phyloP scores from a whole-genome alignment of 1,140 invertebrate species.

The Formica selysi region DNA sequence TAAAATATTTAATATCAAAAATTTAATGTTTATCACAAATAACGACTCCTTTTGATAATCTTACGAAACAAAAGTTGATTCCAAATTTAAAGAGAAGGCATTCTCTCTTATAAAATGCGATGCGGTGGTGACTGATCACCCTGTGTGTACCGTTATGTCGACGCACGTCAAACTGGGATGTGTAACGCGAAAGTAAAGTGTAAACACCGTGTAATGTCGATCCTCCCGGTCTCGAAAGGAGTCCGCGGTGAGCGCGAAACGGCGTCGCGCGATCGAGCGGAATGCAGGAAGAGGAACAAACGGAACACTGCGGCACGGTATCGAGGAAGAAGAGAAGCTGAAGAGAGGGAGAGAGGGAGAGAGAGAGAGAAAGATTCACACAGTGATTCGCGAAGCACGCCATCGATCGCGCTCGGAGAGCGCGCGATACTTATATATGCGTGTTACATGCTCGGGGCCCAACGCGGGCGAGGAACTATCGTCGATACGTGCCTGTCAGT shows the following conservation, averaged over 20 bases:
- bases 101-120: neutral
- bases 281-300: slow-evolving; percentile 65
- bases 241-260: slow-evolving; percentile 53
- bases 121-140: slow-evolving; percentile 6
- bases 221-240: slow-evolving; percentile 68
- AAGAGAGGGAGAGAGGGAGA: neutral
- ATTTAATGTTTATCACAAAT: neutral
- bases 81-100: neutral
- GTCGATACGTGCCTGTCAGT: slow-evolving; percentile 56
- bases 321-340: neutral
- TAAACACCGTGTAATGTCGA: slow-evolving; percentile 73
- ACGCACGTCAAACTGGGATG: slow-evolving; percentile 33
- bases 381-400: slow-evolving; percentile 45
- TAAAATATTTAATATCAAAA: neutral
- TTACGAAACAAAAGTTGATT: neutral
- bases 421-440: slow-evolving; percentile 23
- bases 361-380: slow-evolving; percentile 49
- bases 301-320: slow-evolving; percentile 3
- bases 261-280: slow-evolving; percentile 53
- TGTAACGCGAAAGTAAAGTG: slow-evolving; percentile 59
- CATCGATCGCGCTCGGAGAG: slow-evolving; percentile 17
- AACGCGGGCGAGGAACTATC: slow-evolving; percentile 22
- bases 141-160: slow-evolving; percentile 45
- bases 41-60: neutral
- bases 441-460: slow-evolving; percentile 43